Evolutionary conservation across 2,888 invertebrate genomes (phyloP).

Genomic region (Phania funesta): DNA sequence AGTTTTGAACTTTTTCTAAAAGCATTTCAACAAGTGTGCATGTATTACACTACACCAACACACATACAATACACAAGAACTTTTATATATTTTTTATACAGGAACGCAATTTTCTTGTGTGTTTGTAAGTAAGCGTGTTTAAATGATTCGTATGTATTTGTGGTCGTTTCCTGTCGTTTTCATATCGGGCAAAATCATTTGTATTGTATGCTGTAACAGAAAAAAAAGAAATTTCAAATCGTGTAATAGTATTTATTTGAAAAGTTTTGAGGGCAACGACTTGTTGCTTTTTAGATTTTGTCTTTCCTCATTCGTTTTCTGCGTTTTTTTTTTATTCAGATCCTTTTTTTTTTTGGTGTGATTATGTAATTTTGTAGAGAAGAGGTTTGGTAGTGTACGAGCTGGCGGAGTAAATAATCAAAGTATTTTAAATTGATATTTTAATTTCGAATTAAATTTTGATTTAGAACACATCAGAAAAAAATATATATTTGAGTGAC

Average conservation of each 20-base stretch:
- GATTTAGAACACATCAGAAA: too few relatives aligned
- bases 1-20: background rate
- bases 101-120: background rate
- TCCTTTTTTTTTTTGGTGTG: background rate
- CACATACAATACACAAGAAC: background rate
- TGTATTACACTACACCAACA: background rate
- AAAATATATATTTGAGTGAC: too few relatives aligned
- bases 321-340: background rate
- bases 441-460: too few relatives aligned
- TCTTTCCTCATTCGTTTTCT: slow-evolving; percentile 9
- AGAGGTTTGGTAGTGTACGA: too few relatives aligned
- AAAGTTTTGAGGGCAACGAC: slow-evolving; percentile 70
- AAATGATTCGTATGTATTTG: slow-evolving; percentile 49
- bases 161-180: slow-evolving; percentile 69
- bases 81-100: too few relatives aligned
- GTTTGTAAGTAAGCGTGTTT: background rate
- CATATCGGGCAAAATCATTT: slow-evolving; percentile 63
- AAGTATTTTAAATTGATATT: too few relatives aligned
- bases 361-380: slow-evolving; percentile 12
- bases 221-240: slow-evolving; percentile 1
- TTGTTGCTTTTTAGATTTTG: slow-evolving; percentile 69
- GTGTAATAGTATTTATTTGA: slow-evolving; percentile 45
- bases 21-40: slow-evolving; percentile 25
- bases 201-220: background rate
- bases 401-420: too few relatives aligned